phyloP scores from a whole-genome alignment of 2,888 invertebrate species.

The Apantesis nais region DNA sequence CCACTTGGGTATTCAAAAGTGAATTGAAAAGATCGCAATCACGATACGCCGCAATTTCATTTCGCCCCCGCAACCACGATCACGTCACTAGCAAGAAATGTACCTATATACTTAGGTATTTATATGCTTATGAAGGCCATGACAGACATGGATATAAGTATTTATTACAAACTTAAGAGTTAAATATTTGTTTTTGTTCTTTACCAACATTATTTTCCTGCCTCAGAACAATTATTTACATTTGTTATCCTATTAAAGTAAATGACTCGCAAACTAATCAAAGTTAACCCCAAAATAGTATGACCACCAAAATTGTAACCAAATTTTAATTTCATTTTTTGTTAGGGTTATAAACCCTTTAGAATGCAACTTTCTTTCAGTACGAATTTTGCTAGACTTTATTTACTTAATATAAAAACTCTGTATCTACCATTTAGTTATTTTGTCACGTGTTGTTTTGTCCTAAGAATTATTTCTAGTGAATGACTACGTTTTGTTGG shows the following conservation, averaged over 20 bases:
- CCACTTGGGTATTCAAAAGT: slow-evolving; percentile 61
- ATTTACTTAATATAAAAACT: background rate
- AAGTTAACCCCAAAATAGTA: background rate
- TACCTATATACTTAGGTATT: slow-evolving; percentile 31
- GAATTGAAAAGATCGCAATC: slow-evolving; percentile 74
- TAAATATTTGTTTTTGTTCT: slow-evolving; percentile 1
- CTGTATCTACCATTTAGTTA: too few relatives aligned
- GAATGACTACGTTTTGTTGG: too few relatives aligned
- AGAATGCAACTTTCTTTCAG: background rate
- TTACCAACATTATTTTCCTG: background rate
- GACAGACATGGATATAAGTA: slow-evolving; percentile 33
- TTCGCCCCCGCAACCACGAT: slow-evolving; percentile 72
- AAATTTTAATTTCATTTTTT: background rate
- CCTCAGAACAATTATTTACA: too few relatives aligned
- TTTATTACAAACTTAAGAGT: background rate
- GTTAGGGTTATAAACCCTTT: background rate
- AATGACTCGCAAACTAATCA: too few relatives aligned
- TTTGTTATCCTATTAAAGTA: too few relatives aligned
- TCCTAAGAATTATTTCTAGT: too few relatives aligned
- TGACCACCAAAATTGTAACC: background rate
- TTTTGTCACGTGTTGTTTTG: too few relatives aligned
- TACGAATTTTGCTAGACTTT: background rate
- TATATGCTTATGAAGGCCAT: slow-evolving; percentile 54
- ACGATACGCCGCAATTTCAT: slow-evolving; percentile 68
- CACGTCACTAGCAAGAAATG: slow-evolving; percentile 68